Base-by-base conservation (phyloP, 1,140 invertebrate genomes). In the Platorchestia sp. region DNA sequence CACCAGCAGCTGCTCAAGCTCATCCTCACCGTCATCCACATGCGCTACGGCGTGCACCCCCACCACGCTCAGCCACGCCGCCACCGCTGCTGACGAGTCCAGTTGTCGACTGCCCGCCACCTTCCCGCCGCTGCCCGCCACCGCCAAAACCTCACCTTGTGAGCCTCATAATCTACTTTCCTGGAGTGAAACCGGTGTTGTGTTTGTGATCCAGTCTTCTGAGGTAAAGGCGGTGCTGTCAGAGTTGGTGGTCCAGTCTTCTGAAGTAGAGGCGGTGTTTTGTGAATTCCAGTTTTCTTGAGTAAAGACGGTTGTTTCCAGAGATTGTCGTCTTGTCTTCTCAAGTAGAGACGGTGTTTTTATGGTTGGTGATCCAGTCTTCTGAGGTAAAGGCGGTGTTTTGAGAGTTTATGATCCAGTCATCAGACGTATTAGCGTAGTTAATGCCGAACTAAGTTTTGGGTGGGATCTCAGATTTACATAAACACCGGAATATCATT, bases 61-160 rank as follows among this genome's bases (percentile, higher is more conserved):
- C 91, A 93, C 91, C 91, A 93, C 91, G 19, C 87, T 42, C 41
- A 90, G 87, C 87, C 87, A 90, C 7, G 0, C 41, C 5, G 87
- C 87, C 41, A 44, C 22, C 87, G 7, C 41, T 41, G 42, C 87
- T 6, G 87, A 90, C 14, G 87, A 93, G 7, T 44, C 43, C 45
- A 44, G 91, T 22, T 45, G 89, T 22, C 43, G 89, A 41, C n/a
- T 91, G 41, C n/a, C n/a, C 7, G 89, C 36, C 7, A 42, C 41
- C 3, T 45, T 14, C 44, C 41, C 89, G 14, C 1, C 89, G 1
- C 42, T 43, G 19, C 14, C 45, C 45, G 45, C 45, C 91, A 45
- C 45, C 45, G 91, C 91, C 91, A 93, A 93, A 40, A 45, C 91
- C 40, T 47, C 45, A 19, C 91, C 91, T 44, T 93, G 91, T 93